Evolutionary conservation across 2,113 vertebrate genomes (phyloP).

Genomic region (Kryptolebias marmoratus): DNA sequence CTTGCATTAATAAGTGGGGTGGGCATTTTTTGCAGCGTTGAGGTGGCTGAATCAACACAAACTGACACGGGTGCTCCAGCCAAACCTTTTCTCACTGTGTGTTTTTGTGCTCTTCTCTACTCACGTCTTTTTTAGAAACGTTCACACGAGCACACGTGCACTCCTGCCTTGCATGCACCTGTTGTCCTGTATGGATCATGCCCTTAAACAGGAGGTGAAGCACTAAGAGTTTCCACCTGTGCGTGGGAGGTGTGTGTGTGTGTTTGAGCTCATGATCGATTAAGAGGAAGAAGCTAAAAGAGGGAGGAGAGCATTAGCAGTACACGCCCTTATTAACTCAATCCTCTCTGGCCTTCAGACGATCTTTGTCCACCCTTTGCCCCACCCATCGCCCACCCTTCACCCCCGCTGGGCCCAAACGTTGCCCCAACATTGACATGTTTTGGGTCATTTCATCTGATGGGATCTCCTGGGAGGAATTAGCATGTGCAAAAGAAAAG

Average conservation of each 20-base stretch:
- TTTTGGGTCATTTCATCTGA: constrained; percentile 84
- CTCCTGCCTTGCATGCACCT: constrained; percentile 70
- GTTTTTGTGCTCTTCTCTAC: constrained; percentile 7
- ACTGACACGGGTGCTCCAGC: constrained; percentile 19
- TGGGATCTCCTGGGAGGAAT: constrained; percentile 89
- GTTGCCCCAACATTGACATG: constrained; percentile 75
- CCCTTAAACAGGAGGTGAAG: constrained; percentile 50
- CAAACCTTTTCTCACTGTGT: constrained; percentile 30
- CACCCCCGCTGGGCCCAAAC: constrained; percentile 42
- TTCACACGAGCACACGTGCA: constrained; percentile 28
- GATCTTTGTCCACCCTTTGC: constrained; percentile 37
- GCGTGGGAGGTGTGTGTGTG: constrained; percentile 40
- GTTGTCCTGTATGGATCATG: constrained; percentile 56
- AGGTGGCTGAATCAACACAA: constrained; percentile 31
- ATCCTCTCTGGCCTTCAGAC: constrained; percentile 32
- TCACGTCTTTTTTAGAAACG: constrained; percentile 11
- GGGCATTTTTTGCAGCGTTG: constrained; percentile 34
- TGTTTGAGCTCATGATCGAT: constrained; percentile 19
- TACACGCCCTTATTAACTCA: constrained; percentile 40
- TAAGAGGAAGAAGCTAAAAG: constrained; percentile 40
- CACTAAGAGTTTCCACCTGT: constrained; percentile 56
- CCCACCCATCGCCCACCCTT: not conserved
- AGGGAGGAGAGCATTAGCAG: constrained; percentile 17
- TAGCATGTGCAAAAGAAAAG: constrained; percentile 90
- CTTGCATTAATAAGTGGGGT: not conserved